A percentile compares a stretch with the other conserved stretches of the same genome.
Conservation (phyloP, 2,113 vertebrate genomes). For the Poecilia latipinna region DNA sequence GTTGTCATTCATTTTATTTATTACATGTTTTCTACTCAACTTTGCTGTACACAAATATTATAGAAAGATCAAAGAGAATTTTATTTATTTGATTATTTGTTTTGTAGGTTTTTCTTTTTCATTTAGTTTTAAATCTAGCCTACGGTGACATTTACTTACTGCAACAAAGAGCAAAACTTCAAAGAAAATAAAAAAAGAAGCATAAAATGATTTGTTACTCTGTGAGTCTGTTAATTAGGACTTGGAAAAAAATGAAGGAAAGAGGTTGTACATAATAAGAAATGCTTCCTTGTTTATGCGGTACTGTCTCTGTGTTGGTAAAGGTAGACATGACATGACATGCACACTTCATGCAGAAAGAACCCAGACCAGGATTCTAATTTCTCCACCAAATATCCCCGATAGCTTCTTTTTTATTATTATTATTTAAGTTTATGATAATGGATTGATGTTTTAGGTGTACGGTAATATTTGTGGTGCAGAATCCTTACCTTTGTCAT, state of each 20-base stretch:
- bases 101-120: not conserved
- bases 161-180: not conserved
- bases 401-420: no score
- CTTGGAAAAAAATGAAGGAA: not conserved
- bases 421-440: no score
- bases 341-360: no score
- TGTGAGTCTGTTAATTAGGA: not conserved
- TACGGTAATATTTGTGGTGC: no score
- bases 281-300: not conserved
- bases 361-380: not conserved
- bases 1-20: not conserved
- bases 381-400: not conserved
- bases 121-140: not conserved
- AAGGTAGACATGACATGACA: not conserved
- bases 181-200: not conserved
- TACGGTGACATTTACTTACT: not conserved
- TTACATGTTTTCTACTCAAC: not conserved
- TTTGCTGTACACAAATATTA: not conserved
- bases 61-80: not conserved
- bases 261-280: not conserved
- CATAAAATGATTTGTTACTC: not conserved
- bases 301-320: not conserved
- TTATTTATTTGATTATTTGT: not conserved
- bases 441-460: no score
- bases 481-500: no score